These are phyloP conservation scores for Thalassoma bifasciatum DNA, from an alignment of 2,113 vertebrate species.

Conservation along the genomic window DNA sequence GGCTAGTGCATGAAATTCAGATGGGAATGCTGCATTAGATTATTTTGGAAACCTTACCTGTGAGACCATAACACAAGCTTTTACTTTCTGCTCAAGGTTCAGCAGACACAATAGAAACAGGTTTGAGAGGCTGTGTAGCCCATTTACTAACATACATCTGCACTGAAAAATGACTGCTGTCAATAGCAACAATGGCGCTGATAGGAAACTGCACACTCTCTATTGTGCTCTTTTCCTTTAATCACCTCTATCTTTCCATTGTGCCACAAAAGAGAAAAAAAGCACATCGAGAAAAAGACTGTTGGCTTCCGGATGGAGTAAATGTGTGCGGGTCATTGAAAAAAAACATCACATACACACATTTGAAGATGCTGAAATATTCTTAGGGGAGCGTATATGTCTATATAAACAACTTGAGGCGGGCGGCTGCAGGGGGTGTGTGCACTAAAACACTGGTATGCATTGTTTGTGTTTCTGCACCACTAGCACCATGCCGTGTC, in stretches of 20 bases:
- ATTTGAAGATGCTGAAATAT: constrained; percentile 62
- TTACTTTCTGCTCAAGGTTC: constrained; percentile 25
- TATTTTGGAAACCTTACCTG: constrained; percentile 23
- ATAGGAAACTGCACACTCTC: constrained; percentile 51
- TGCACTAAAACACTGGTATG: constrained; percentile 75
- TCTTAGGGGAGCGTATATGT: constrained; percentile 43
- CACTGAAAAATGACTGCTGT: constrained; percentile 43
- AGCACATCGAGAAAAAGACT: constrained; percentile 26
- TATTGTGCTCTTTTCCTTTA: constrained; percentile 63
- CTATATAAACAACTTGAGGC: constrained; percentile 69
- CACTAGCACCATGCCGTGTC: constrained; percentile 78
- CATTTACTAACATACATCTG: constrained; percentile 37
- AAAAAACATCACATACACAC: background rate
- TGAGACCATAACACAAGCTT: background rate
- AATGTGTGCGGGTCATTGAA: constrained; percentile 27
- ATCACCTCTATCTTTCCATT: constrained; percentile 73
- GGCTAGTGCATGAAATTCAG: no score
- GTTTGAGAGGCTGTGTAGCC: constrained; percentile 30
- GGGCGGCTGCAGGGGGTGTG: constrained; percentile 69
- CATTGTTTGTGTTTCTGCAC: constrained; percentile 81
- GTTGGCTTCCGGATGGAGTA: constrained; percentile 41
- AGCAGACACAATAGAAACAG: constrained; percentile 30
- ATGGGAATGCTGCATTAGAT: no score
- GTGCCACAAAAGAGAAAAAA: constrained; percentile 31
- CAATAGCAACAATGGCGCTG: constrained; percentile 52